phyloP scores from a whole-genome alignment of 1,140 invertebrate genomes.

The Drosophila pallidifrons region DNA sequence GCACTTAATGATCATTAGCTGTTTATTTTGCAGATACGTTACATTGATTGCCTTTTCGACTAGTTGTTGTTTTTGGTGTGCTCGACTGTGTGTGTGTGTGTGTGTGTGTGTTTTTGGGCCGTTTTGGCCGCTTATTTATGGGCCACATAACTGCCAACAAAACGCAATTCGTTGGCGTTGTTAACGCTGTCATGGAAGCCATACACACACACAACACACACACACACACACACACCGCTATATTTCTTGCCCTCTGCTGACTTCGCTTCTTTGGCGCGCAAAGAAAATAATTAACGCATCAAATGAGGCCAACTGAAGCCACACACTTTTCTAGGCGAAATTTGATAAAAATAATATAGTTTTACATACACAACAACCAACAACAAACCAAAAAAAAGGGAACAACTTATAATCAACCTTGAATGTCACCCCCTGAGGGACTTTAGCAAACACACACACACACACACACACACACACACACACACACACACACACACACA shows the following conservation, averaged over 20 bases:
- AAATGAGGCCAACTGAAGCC: slow-evolving; percentile 46
- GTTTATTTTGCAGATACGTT: slow-evolving; percentile 14
- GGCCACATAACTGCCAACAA: slow-evolving; percentile 71
- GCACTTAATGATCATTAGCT: slow-evolving; percentile 19
- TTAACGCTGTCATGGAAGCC: slow-evolving; percentile 59
- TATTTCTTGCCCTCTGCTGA: not conserved
- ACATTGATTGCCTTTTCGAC: slow-evolving; percentile 27
- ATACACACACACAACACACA: slow-evolving; percentile 13
- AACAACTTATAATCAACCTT: slow-evolving; percentile 4
- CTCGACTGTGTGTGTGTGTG: too few relatives aligned
- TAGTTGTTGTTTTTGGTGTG: not conserved
- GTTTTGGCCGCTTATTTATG: slow-evolving; percentile 49
- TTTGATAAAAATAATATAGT: not conserved
- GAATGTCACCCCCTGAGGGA: slow-evolving; percentile 2
- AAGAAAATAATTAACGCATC: slow-evolving; percentile 44
- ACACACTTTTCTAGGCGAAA: slow-evolving; percentile 8
- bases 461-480: too few relatives aligned
- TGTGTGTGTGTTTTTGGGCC: not conserved
- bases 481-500: too few relatives aligned
- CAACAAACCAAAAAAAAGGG: not conserved
- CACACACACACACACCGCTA: not conserved
- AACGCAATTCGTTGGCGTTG: slow-evolving; percentile 37
- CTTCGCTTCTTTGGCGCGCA: slow-evolving; percentile 11
- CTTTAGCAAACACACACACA: not conserved
- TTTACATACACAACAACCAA: not conserved